Evolutionary conservation across 2,113 vertebrate genomes (phyloP).

Genomic region (Trematomus loennbergii): DNA sequence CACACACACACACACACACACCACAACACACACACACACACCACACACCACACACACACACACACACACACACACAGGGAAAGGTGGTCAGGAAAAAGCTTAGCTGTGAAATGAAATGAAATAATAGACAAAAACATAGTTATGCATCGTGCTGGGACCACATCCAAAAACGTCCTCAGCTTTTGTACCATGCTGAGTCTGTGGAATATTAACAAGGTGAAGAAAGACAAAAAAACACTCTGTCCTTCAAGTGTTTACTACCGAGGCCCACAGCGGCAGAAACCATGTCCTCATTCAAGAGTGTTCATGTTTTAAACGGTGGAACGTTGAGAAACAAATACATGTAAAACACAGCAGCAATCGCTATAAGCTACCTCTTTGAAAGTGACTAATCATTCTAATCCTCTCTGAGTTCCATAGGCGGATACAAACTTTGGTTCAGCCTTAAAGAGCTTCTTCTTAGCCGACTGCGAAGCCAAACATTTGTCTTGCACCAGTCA

Average conservation of each 20-base stretch:
- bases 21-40: too few species aligned
- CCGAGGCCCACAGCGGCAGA: constrained; percentile 12
- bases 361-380: not conserved
- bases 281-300: constrained; percentile 26
- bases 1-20: too few species aligned
- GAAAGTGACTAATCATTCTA: constrained; percentile 15
- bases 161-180: constrained; percentile 50
- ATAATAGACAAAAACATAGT: constrained; percentile 42
- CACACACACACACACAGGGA: not conserved
- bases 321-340: not conserved
- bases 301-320: constrained; percentile 14
- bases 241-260: constrained; percentile 58
- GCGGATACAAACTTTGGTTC: constrained; percentile 27
- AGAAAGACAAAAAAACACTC: constrained; percentile 8
- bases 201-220: constrained; percentile 60
- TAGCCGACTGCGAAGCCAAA: constrained; percentile 47
- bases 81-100: constrained; percentile 12
- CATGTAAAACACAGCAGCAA: constrained; percentile 5
- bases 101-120: constrained; percentile 29
- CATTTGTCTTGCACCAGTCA: constrained; percentile 60
- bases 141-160: constrained; percentile 30
- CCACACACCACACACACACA: too few species aligned
- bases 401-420: constrained; percentile 3
- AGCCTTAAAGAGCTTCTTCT: constrained; percentile 34
- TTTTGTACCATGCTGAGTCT: constrained; percentile 63